Base-by-base conservation (phyloP, 2,797 vertebrate genomes). In the Eospalax fontanierii region DNA sequence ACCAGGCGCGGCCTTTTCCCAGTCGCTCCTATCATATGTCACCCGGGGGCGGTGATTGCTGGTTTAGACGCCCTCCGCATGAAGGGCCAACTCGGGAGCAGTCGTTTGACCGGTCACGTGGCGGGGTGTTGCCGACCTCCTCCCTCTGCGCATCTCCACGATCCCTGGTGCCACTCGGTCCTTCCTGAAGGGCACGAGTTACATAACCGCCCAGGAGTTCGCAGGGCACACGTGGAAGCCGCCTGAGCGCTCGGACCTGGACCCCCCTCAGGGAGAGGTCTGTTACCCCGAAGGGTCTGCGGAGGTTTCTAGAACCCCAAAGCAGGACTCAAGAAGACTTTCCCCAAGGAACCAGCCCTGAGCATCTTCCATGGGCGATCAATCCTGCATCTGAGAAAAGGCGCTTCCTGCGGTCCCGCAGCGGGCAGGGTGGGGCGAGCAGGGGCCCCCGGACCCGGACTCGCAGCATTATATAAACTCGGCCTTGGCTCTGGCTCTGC, bases 101-200 rank as follows among this genome's bases (percentile, higher is more conserved):
- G 96, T 97, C 97, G 88, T 96, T 92, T 96, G 98, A 97, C 85
- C 26, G 24, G 28, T 96, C 97, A 97, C 89, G 95, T 95, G 96
- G 91, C 76, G 93, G 91, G 95, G 93, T 89, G 95, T 68, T 94
- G 80, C 88, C 40, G 22, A 28, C 38, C 68, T 40, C 80, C 57
- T 2, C 8, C 46, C 22, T 65, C n/a, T n/a, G 8, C 57, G 61
- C 2, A 1, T 71, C 33, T 38, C 83, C 12, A 6, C 0, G 24
- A 73, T 86, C 83, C 68, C 11, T 86, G 0, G 4, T 76, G 93
- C 93, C 95, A 84, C 93, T 35, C 85, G 93, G 97, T 96, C 93
- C 93, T 83, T 40, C 26, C 91, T 35, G 88, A 96, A 98, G 96
- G 96, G 78, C 96, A 90, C 63, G 70, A 50, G 68, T 95, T 90